Evolutionary conservation across 2,797 vertebrate species (phyloP).

Genomic region (Chelon auratus): DNA sequence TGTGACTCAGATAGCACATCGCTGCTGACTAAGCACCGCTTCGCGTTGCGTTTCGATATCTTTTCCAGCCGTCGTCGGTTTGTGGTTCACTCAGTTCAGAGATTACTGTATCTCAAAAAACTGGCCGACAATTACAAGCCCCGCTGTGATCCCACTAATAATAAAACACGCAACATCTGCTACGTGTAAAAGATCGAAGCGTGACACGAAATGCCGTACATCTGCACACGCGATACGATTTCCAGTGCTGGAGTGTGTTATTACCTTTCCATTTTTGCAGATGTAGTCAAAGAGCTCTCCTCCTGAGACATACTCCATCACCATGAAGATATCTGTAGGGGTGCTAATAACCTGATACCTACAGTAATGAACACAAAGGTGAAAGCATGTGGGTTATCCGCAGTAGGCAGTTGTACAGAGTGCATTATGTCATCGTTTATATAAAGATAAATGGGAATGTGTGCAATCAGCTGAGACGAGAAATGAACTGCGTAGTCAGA

Average conservation of each 20-base stretch:
- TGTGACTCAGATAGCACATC: conserved; percentile 51
- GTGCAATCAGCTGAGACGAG: neutral
- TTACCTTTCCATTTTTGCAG: conserved; percentile 99
- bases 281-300: conserved; percentile 99
- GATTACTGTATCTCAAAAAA: conserved; percentile 26
- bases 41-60: conserved; percentile 26
- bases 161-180: conserved; percentile 16
- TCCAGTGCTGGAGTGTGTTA: conserved; percentile 65
- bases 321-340: conserved; percentile 99
- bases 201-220: neutral
- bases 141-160: conserved; percentile 9
- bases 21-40: conserved; percentile 50
- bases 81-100: conserved; percentile 17
- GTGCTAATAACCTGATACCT: conserved; percentile 99
- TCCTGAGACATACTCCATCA: conserved; percentile 99
- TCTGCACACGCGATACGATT: neutral
- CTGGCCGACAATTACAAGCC: conserved; percentile 4
- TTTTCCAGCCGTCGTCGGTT: conserved; percentile 14
- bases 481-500: neutral
- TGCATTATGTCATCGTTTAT: neutral
- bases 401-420: neutral
- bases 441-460: neutral
- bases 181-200: neutral
- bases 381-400: conserved; percentile 5
- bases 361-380: conserved; percentile 51